Evolutionary conservation across 2,113 vertebrate genomes (phyloP).

Genomic region (Alexandromys fortis): DNA sequence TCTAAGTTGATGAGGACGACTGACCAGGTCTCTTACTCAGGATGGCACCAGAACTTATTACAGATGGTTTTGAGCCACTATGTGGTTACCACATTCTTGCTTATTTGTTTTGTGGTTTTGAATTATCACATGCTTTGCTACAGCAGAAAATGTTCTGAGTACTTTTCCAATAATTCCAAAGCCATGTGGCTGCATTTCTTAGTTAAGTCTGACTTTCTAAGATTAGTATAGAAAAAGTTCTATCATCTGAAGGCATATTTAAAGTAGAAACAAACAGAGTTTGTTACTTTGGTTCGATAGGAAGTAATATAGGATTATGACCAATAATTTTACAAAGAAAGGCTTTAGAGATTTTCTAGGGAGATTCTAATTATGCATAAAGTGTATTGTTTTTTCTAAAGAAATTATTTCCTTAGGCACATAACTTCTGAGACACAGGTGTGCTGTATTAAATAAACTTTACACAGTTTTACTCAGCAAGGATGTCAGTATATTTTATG

Average conservation of each 20-base stretch:
- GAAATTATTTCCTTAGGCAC: constrained; percentile 33
- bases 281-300: background rate
- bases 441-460: background rate
- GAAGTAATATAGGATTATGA: background rate
- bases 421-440: background rate
- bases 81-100: background rate
- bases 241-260: background rate
- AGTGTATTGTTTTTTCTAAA: constrained; percentile 8
- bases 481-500: background rate
- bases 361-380: constrained; percentile 46
- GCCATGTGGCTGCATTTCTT: background rate
- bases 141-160: background rate
- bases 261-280: constrained; percentile 5
- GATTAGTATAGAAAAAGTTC: constrained; percentile 8
- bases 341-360: constrained; percentile 42
- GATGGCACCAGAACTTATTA: too few species aligned
- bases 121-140: background rate
- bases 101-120: background rate
- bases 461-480: background rate
- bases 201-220: constrained; percentile 45
- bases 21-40: too few species aligned
- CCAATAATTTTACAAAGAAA: constrained; percentile 55
- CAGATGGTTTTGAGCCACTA: too few species aligned
- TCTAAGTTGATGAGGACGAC: too few species aligned
- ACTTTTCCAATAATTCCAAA: constrained; percentile 12